Base-by-base conservation (phyloP, 2,888 invertebrate species). In the Cheilosia vulpina region DNA sequence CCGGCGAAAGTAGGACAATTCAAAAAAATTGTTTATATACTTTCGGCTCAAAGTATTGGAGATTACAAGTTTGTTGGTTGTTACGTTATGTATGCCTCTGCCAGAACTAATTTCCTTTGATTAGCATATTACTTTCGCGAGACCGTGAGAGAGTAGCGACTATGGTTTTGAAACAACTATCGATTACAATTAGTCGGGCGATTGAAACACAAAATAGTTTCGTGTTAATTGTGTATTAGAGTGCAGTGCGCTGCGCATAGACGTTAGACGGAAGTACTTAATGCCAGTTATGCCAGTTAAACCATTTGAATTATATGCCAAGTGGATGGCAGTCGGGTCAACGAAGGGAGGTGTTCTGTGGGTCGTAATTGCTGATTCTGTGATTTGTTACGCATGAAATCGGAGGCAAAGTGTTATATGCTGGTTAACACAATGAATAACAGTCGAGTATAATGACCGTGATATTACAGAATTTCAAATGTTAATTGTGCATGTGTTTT, bases 151-250 rank as follows among this genome's bases (percentile, higher is more conserved):
- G n/a, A 9, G 19, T 21, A n/a, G 21, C n/a, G 17, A 4, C 27
- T 41, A 11, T 27, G 7, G 34, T 17, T 68, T 77, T 68, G 45
- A 78, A 73, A 52, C 73, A 78, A 78, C 78, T 73, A 83, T 83
- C 73, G 83, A 83, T 83, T 83, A 73, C 73, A 72, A 68, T 72
- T 47, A 31, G 55, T 47, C 58, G 50, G 53, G 27, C 63, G 72
- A 82, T 77, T 77, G 62, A 68, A 83, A 63, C 78, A 24, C 24
- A 52, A 63, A 83, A 63, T 78, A 78, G 78, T 78, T 83, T 83
- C 68, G 73, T 83, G 82, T 78, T 83, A 73, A 83, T 78, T 73
- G 68, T 72, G 60, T 63, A 81, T 63, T 76, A 47, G 53, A 73
- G 72, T 73, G 68, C 83, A 83, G 47, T 19, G 11, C 41, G 11